These are phyloP conservation scores for Dasypolia templi DNA, from an alignment of 2,888 invertebrate genomes.

Conservation along the genomic window DNA sequence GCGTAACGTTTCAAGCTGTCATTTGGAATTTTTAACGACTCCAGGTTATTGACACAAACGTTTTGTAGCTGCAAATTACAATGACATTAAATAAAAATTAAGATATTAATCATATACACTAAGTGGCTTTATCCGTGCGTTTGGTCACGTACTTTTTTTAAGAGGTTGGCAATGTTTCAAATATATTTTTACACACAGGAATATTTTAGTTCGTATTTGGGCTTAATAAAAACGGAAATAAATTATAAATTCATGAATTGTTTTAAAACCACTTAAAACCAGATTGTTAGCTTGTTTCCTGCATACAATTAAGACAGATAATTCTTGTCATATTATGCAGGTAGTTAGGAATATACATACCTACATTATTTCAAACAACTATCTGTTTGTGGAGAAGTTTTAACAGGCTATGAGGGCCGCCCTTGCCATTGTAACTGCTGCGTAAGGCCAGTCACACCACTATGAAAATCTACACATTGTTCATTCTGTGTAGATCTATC, in stretches of 20 bases:
- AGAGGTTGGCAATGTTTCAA: constrained; percentile 9
- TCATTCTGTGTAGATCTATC: not conserved
- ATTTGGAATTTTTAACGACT: constrained; percentile 28
- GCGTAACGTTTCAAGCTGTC: not conserved
- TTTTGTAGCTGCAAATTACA: constrained; percentile 38
- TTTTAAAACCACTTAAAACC: not conserved
- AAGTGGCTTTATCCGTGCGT: constrained; percentile 18
- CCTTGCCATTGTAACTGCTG: constrained; percentile 27
- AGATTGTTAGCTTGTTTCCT: not conserved
- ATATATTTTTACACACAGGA: not conserved
- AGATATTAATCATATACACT: constrained; percentile 4
- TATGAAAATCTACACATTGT: not conserved
- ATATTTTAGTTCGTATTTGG: not conserved
- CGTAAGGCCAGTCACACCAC: not conserved
- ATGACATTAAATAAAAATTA: constrained; percentile 45
- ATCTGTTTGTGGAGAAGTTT: not conserved
- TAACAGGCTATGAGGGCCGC: not conserved
- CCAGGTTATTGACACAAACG: constrained; percentile 23
- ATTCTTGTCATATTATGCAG: not conserved
- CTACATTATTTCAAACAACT: not conserved
- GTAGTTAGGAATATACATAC: not conserved
- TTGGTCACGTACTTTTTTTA: constrained; percentile 35
- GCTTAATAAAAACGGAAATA: constrained; percentile 6
- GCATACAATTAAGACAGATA: not conserved
- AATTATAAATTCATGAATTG: constrained; percentile 4